Percentiles rank a stretch among this genome's conserved stretches.
Conservation (phyloP, 2,888 invertebrate species). For the Leptothorax acervorum region DNA sequence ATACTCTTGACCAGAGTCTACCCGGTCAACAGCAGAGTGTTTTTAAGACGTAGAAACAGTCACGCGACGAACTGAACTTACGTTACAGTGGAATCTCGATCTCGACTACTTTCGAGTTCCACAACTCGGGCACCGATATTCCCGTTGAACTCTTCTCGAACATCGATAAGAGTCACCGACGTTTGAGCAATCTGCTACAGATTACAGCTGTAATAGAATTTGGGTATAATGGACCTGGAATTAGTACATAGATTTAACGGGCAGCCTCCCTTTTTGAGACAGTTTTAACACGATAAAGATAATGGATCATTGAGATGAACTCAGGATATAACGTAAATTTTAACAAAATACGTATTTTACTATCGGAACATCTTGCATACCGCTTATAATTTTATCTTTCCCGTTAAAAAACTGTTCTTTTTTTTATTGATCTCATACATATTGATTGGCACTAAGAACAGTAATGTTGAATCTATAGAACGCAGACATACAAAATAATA, state of each 20-base stretch:
- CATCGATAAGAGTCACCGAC: conserved; percentile 8
- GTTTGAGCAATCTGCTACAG: conserved; percentile 1
- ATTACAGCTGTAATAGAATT: conserved; percentile 15
- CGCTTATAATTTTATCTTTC: conserved; percentile 9
- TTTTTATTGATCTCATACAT: conserved; percentile 65
- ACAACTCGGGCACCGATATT: background rate
- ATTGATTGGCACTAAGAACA: conserved; percentile 15
- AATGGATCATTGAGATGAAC: conserved; percentile 2
- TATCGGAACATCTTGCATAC: background rate
- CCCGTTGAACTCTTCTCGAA: background rate
- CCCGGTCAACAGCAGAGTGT: conserved; percentile 87
- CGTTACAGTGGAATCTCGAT: conserved; percentile 47
- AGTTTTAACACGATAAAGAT: conserved; percentile 22
- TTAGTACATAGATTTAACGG: conserved; percentile 8
- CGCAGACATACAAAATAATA: conserved; percentile 1
- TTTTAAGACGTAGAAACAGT: conserved; percentile 88
- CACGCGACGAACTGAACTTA: conserved; percentile 84
- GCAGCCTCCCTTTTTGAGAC: background rate
- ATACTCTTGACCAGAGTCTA: conserved; percentile 90
- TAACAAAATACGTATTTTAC: conserved; percentile 25
- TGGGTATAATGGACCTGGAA: background rate
- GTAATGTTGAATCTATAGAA: background rate
- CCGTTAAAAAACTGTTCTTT: conserved; percentile 12
- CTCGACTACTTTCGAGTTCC: conserved; percentile 37
- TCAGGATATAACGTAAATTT: conserved; percentile 26